A percentile compares a stretch with the other conserved stretches of the same genome.
phyloP scores from a whole-genome alignment of 2,113 vertebrate genomes.

The Equus przewalskii region DNA sequence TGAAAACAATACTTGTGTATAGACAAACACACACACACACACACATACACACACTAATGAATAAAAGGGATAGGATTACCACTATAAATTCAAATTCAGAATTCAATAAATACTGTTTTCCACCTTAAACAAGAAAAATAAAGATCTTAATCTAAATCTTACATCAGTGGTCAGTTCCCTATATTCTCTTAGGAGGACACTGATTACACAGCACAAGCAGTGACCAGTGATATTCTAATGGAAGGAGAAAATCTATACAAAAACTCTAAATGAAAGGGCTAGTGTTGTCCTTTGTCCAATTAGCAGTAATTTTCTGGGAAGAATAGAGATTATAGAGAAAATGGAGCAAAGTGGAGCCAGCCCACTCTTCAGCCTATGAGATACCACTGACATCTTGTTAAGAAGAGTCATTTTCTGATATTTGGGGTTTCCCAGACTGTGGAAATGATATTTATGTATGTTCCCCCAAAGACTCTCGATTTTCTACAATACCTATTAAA shows the following conservation, averaged over 20 bases:
- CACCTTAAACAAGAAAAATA: slow-evolving; percentile 44
- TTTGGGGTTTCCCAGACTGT: neutral
- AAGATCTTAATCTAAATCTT: slow-evolving; percentile 19
- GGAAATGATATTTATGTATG: neutral
- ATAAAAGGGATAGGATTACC: neutral
- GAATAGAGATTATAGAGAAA: neutral
- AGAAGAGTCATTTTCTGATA: neutral
- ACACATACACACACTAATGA: neutral
- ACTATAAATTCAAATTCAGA: neutral
- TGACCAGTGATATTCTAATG: neutral
- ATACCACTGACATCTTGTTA: neutral
- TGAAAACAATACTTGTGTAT: neutral
- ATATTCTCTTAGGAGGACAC: slow-evolving; percentile 7
- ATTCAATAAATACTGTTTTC: neutral
- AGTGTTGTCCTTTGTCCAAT: neutral
- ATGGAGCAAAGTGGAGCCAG: neutral
- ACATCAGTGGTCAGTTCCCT: neutral
- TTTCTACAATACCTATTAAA: neutral
- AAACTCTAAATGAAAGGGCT: neutral
- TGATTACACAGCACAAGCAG: neutral
- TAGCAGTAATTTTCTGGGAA: neutral
- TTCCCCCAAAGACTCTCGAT: neutral
- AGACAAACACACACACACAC: neutral
- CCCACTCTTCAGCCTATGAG: neutral
- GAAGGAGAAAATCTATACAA: neutral